These are phyloP conservation scores for Drosophila melanosoma DNA, from an alignment of 2,888 invertebrate species.

Conservation along the genomic window DNA sequence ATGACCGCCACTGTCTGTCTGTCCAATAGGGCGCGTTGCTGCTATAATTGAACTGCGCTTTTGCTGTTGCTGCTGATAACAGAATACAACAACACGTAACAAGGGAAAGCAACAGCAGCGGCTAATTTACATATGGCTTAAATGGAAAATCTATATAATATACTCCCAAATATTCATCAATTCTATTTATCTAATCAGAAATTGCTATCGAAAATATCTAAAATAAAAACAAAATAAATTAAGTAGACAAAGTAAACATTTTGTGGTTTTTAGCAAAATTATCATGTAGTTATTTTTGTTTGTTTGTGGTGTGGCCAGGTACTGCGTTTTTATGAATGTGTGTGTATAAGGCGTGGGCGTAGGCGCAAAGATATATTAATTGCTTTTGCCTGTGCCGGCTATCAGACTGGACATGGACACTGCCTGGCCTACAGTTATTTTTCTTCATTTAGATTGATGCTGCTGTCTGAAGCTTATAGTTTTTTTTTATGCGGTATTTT, in stretches of 20 bases:
- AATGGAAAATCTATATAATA: constrained; percentile 37
- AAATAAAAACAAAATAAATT: constrained; percentile 13
- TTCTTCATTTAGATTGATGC: constrained; percentile 12
- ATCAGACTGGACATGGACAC: constrained; percentile 32
- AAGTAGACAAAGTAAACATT: constrained; percentile 11
- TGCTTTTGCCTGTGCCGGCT: constrained; percentile 47
- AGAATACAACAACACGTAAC: constrained; percentile 28
- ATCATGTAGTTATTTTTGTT: constrained; percentile 30
- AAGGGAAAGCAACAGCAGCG: constrained; percentile 30
- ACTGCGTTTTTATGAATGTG: constrained; percentile 39
- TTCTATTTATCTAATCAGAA: constrained; percentile 58
- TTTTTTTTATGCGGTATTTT: constrained; percentile 44
- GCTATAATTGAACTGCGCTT: constrained; percentile 49
- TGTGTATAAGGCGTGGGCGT: constrained; percentile 65
- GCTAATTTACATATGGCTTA: constrained; percentile 76
- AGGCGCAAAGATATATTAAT: constrained; percentile 64
- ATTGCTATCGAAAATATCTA: constrained; percentile 46
- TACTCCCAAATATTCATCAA: constrained; percentile 55
- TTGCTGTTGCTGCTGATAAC: constrained; percentile 51
- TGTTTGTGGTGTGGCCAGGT: constrained; percentile 44
- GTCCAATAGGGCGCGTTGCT: constrained; percentile 62
- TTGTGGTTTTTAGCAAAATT: constrained; percentile 50
- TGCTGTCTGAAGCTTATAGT: constrained; percentile 15
- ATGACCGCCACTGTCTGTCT: constrained; percentile 60
- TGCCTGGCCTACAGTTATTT: not conserved